Base-by-base conservation (phyloP, 2,888 invertebrate species). In the Strigamia crassipes region DNA sequence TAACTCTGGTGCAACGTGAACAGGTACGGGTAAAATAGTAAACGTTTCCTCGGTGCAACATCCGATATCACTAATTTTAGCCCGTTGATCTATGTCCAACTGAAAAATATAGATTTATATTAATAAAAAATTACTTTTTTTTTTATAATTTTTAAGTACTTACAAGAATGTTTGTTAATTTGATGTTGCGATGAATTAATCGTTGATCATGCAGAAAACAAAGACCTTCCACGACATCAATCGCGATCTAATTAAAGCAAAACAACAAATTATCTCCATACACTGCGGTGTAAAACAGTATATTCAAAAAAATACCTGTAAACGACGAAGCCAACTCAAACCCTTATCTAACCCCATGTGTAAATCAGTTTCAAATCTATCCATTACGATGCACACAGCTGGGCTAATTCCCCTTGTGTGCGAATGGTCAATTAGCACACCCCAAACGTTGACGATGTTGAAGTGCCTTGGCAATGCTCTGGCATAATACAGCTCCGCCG, bases 1-100 rank as follows among this genome's bases (percentile, higher is more conserved):
- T 80, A 96, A 89, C 87, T 96, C 96, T 0, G 96, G 96, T 13
- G 96, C 95, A 96, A 96, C 96, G 88, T 96, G 96, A 83, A 95
- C 94, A 0, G 96, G 96, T 38, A 4, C 94, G 94, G 78, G 94
- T 95, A 31, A 96, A 96, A 95, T 95, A 0, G 94, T 94, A 91
- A 96, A 94, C 91, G 96, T 94, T 0, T 95, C 94, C 87, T 94
- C 94, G 1, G 94, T 94, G 86, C 95, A 96, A 89, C 96, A 96
- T 0, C 96, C 96, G 31, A 96, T 91, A 89, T 96, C 96, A 0
- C 95, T 94, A 18, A 96, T 89, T 86, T 95, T 93, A 0, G 94
- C 96, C 77, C 95, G 90, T 86, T 93, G 92, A 0, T 89, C 86
- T 0, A 87, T 88, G 88, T 96, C 95, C 84, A 96, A 89, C 87